Evolutionary conservation across 2,888 invertebrate species (phyloP), one percentile per base, ranked within the genome.

Genomic region (Orchesellides sinensis): DNA sequence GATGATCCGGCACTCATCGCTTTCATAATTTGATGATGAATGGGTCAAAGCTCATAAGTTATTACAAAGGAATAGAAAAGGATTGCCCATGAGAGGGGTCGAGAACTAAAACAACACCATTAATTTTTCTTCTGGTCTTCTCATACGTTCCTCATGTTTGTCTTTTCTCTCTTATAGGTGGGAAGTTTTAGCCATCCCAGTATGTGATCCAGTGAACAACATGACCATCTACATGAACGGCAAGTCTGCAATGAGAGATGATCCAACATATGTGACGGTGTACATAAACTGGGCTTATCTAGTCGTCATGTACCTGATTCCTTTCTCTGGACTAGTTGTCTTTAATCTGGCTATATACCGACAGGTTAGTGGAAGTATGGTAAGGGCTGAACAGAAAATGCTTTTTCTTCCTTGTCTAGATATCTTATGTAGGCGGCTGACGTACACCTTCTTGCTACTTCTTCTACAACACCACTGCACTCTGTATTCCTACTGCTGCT

Each of bases 271-370:
- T 91, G 94, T 95, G 81, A 93, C 93, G 47, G 92, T 98, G 52
- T 99, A 98, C 91, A 96, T 97, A 85, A 95, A 97, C 90, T 98
- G 98, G 95, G 92, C 97, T 91, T 98, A 98, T 91, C 93, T 98
- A 89, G 92, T 98, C 85, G 95, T 98, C 89, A 96, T 98, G 93
- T 80, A 98, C 90, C 93, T 97, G 88, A 93, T 98, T 88, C 99
- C 99, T 2, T 96, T 99, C 90, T 92, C 94, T 74, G 94, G 95
- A 84, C 92, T 98, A 88, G 96, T 97, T 61, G 93, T 96, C 84
- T 93, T 98, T 89, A 99, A 99, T 91, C 93, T 94, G 78, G 94
- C 96, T 90, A 98, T 99, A 89, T 97, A 96, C 91, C 92, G 93
- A 87, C 96, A 97, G 91, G 94, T 94, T 92, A 91, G 91, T 90